Evolutionary conservation across 1,140 invertebrate species (phyloP).

Genomic region (Cydia amplana): DNA sequence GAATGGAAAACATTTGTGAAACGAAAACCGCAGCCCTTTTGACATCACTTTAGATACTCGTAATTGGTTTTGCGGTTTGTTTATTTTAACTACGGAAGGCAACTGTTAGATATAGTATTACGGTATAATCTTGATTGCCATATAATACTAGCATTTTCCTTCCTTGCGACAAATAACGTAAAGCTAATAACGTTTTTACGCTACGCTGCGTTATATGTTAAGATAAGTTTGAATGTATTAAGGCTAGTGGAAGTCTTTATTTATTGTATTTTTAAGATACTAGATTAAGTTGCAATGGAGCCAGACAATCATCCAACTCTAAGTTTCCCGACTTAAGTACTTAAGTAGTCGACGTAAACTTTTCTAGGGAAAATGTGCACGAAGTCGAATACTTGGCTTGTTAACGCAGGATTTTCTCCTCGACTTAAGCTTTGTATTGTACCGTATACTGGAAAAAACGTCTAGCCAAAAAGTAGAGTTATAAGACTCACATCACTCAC

Average conservation of each 20-base stretch:
- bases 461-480: too few species aligned
- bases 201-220: too few species aligned
- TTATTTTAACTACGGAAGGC: neutral
- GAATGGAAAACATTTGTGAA: neutral
- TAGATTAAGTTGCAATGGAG: too few species aligned
- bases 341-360: neutral
- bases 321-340: neutral
- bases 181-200: too few species aligned
- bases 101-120: neutral
- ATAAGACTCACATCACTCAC: too few species aligned
- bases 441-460: too few species aligned
- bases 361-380: neutral
- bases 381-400: neutral
- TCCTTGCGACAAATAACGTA: too few species aligned
- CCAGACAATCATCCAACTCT: neutral
- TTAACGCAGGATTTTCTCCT: neutral
- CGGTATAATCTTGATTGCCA: too few species aligned
- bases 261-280: too few species aligned
- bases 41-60: neutral
- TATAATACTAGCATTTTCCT: too few species aligned
- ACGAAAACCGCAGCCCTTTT: neutral
- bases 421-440: neutral
- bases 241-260: too few species aligned
- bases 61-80: conserved; percentile 3
- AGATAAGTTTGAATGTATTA: too few species aligned